Base-by-base conservation (phyloP, 2,888 invertebrate species). In the Lathronympha strigana region DNA sequence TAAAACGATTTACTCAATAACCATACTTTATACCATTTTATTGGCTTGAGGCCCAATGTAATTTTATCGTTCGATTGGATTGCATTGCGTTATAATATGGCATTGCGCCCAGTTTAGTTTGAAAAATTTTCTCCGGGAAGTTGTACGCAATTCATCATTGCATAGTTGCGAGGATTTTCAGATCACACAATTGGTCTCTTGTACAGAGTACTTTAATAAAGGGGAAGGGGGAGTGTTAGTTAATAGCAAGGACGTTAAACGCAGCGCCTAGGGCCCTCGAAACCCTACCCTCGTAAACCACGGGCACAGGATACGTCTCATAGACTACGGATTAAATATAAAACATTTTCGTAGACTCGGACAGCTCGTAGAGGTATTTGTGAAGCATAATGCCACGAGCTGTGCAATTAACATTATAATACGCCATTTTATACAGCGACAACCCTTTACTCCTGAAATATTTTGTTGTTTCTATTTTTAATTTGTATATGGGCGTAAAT, bases 241-340 rank as follows among this genome's bases (percentile, higher is more conserved):
- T 76, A 78, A 78, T 78, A 78, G 72, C 64, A 61, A 51, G 69
- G 71, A 75, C 73, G 74, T 73, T 76, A 77, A 76, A 73, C 68
- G 69, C 66, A 68, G 62, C 67, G 71, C 73, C 68, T 63, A 60
- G 67, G 67, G 70, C 70, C 58, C 66, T 36, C 57, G 43, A 31
- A 45, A 19, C 45, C 55, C 47, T 38, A 60, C 71, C 73, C 73
- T 76, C 77, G 73, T 77, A 76, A 78, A 78, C 68, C 74, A 72
- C 61, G 13, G 13, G 43, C 74, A 13, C 8, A 47, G 47, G 23
- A n/a, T 6, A 21, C n/a, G 5, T 47, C 23, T 23, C 23, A 23
- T 23, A 23, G n/a, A 47, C 23, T 23, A 23, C 21, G 47, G 6
- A 23, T 47, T 47, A n/a, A n/a, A n/a, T n/a, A 43, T 43, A 13